Conservation (phyloP, 1,140 invertebrate species). For the Delia radicum region DNA sequence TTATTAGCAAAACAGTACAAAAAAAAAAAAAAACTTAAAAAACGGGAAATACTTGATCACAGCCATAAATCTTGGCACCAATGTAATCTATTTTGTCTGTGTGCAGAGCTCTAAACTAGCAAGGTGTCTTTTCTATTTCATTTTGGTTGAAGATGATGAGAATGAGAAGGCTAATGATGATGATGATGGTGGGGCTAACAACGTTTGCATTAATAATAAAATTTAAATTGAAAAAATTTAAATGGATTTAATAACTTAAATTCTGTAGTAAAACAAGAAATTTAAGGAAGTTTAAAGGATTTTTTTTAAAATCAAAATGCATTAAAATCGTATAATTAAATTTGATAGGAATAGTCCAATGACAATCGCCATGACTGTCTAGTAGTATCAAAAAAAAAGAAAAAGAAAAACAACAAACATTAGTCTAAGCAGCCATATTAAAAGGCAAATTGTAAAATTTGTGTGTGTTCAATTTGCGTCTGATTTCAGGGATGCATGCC, state of each 20-base stretch:
- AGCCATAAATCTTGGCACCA: slow-evolving; percentile 23
- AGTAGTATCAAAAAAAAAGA: not conserved
- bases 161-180: not conserved
- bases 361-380: not conserved
- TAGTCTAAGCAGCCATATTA: not conserved
- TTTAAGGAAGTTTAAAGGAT: not conserved
- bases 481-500: slow-evolving; percentile 8
- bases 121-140: not conserved
- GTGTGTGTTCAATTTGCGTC: not conserved
- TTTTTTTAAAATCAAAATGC: not conserved
- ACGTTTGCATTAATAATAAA: not conserved
- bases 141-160: not conserved
- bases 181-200: not conserved
- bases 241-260: too few relatives aligned
- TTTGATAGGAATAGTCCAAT: too few relatives aligned
- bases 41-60: slow-evolving; percentile 21
- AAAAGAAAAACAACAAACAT: not conserved
- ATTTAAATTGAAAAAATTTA: not conserved
- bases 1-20: not conserved
- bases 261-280: not conserved
- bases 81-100: slow-evolving; percentile 15
- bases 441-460: not conserved
- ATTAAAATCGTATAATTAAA: too few relatives aligned
- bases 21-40: slow-evolving; percentile 9
- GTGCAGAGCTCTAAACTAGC: not conserved